These are phyloP conservation scores for Poeciliopsis occidentalis DNA, from an alignment of 2,113 vertebrate genomes.

Conservation along the genomic window DNA sequence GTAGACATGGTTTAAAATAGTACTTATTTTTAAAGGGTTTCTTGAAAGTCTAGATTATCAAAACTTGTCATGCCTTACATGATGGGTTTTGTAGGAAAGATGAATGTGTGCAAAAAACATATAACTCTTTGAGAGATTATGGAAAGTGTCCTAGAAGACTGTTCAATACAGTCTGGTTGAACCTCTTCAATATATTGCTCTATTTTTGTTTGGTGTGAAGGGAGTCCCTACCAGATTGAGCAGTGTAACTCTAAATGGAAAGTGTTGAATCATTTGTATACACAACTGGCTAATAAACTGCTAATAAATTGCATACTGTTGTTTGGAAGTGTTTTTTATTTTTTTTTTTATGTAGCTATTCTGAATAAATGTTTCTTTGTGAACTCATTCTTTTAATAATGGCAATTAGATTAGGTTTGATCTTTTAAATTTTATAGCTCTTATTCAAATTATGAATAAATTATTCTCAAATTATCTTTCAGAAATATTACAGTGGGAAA, in stretches of 20 bases:
- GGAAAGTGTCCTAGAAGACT: conserved; percentile 33
- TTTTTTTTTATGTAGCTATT: background rate
- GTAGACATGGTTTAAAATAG: conserved; percentile 29
- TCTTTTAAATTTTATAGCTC: background rate
- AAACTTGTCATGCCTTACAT: conserved; percentile 22
- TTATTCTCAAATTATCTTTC: too few species aligned
- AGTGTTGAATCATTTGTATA: conserved; percentile 82
- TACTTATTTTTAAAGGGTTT: conserved; percentile 36
- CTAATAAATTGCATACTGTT: conserved; percentile 74
- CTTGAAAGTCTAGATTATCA: conserved; percentile 40
- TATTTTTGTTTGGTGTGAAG: conserved; percentile 74
- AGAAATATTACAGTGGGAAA: too few species aligned
- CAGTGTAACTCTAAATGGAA: conserved; percentile 76
- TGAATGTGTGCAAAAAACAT: conserved; percentile 51
- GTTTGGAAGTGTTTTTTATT: background rate
- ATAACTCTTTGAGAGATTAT: conserved; percentile 37
- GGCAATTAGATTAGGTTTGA: background rate
- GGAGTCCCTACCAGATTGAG: conserved; percentile 73
- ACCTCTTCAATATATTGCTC: conserved; percentile 68
- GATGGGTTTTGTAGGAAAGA: conserved; percentile 37
- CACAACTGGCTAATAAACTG: conserved; percentile 85
- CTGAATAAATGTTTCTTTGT: background rate
- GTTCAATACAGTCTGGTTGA: conserved; percentile 46
- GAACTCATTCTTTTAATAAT: background rate
- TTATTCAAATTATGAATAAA: background rate